Base-by-base conservation (phyloP, 53 echinoderm and acorn worm genomes). In the Paracentrotus lividus region DNA sequence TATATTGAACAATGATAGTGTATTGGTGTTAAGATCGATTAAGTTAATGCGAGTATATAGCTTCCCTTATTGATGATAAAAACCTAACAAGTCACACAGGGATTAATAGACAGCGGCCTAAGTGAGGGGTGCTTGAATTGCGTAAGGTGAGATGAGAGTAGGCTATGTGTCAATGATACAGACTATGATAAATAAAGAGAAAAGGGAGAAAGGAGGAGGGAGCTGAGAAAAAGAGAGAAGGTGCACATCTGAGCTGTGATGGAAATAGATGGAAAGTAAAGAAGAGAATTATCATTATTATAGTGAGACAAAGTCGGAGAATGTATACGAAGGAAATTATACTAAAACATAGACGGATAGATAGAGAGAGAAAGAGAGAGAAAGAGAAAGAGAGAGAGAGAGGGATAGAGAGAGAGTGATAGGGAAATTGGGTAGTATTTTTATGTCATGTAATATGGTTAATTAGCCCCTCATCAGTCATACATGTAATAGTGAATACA, bases 1-100 rank as follows among this genome's bases (percentile, higher is more conserved):
- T 81, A 47, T 47, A 81, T 45, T 81, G 47, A 81, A 81, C 81
- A 81, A 81, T 81, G 81, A 81, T 27, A 81, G 47, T 47, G 47
- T 81, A 45, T 45, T 81, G 45, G 81, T 81, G 81, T 47, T 81
- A 44, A 81, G 33, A 81, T 81, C 81, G 47, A 81, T 81, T 45
- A 81, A 47, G 44, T 81, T 45, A 81, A 81, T 81, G 81, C 81
- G 27, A 13, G 27, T 38, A 76, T 40, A 38, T 47, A 47, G 44
- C 47, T 81, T 81, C 47, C 47, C 10, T n/a, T 81, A 72, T 81
- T 47, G 27, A n/a, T 8, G 44, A 45, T 81, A n/a, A 47, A 67
- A 81, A 81, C 81, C 4, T 26, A 47, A 34, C 49, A 81, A 81
- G 81, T 49, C 81, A 81, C 31, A 81, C 24, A 27, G n/a, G 38